phyloP scores from a whole-genome alignment of 2,888 invertebrate species.

The Linyphia triangularis region DNA sequence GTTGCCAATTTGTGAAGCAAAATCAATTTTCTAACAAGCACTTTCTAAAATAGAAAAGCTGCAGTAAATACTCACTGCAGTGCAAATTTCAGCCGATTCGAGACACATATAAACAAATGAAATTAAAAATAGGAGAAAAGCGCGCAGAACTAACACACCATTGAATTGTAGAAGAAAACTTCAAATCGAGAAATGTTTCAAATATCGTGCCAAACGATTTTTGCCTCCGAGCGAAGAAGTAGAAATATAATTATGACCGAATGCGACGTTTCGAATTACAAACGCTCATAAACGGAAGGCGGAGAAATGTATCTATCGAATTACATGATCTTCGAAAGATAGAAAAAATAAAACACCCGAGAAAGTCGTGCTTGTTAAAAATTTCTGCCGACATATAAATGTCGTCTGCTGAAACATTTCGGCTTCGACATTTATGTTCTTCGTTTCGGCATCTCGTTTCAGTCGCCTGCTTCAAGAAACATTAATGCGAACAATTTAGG shows the following conservation, averaged over 20 bases:
- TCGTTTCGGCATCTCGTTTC: conserved; percentile 23
- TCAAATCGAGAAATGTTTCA: conserved; percentile 50
- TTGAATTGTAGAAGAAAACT: conserved; percentile 47
- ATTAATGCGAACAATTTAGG: conserved; percentile 5
- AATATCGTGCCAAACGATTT: conserved; percentile 70
- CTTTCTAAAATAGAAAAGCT: conserved; percentile 47
- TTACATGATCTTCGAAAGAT: conserved; percentile 42
- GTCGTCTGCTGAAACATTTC: conserved; percentile 45
- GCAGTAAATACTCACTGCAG: conserved; percentile 38
- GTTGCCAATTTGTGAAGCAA: conserved; percentile 65
- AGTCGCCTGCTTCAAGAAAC: conserved; percentile 18
- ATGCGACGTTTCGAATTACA: conserved; percentile 73
- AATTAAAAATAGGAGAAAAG: conserved; percentile 52
- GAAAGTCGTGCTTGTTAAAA: conserved; percentile 71
- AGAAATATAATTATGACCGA: conserved; percentile 73
- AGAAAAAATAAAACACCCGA: conserved; percentile 15
- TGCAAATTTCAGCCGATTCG: conserved; percentile 12
- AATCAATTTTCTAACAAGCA: conserved; percentile 69
- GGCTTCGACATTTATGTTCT: conserved; percentile 42
- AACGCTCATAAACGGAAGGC: conserved; percentile 48
- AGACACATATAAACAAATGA: conserved; percentile 57
- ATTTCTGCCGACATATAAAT: conserved; percentile 62
- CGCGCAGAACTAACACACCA: background rate
- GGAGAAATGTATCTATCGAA: conserved; percentile 68
- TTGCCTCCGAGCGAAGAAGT: conserved; percentile 70